Evolutionary conservation across 2,797 vertebrate genomes (phyloP).

Genomic region (Tragopan temminckii): DNA sequence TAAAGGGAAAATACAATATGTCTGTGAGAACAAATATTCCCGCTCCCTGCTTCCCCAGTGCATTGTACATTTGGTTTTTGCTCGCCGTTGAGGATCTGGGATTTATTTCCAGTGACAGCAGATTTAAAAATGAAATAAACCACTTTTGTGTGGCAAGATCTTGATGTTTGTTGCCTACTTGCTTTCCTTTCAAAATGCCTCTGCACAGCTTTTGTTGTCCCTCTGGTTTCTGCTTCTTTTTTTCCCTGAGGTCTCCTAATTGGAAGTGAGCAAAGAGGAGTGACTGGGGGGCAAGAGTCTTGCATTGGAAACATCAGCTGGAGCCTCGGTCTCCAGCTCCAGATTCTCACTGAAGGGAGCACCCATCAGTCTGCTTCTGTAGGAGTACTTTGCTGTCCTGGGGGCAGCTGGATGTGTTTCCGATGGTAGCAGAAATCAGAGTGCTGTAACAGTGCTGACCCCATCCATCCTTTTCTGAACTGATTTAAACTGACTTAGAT

Average conservation of each 20-base stretch:
- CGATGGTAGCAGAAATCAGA: neutral
- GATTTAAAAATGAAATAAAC: neutral
- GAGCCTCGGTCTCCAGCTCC: neutral
- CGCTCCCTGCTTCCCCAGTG: neutral
- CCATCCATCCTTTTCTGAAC: neutral
- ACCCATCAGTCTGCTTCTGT: neutral
- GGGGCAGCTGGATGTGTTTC: neutral
- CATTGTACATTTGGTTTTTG: neutral
- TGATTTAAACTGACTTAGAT: neutral
- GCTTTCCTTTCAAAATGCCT: neutral
- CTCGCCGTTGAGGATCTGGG: neutral
- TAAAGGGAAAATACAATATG: neutral
- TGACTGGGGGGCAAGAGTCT: neutral
- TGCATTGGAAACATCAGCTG: neutral
- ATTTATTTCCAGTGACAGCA: neutral
- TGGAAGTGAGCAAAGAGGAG: neutral
- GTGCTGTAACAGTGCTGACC: neutral
- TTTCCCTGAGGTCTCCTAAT: too few species aligned
- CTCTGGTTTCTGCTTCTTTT: neutral
- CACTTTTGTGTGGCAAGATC: neutral
- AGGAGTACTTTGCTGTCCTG: neutral
- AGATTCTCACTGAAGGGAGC: neutral
- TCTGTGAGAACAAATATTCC: neutral
- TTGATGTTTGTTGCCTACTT: neutral
- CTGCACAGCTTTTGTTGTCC: neutral